These are phyloP conservation scores for Rhodophaea formosa DNA, from an alignment of 2,888 invertebrate species.

Conservation along the genomic window DNA sequence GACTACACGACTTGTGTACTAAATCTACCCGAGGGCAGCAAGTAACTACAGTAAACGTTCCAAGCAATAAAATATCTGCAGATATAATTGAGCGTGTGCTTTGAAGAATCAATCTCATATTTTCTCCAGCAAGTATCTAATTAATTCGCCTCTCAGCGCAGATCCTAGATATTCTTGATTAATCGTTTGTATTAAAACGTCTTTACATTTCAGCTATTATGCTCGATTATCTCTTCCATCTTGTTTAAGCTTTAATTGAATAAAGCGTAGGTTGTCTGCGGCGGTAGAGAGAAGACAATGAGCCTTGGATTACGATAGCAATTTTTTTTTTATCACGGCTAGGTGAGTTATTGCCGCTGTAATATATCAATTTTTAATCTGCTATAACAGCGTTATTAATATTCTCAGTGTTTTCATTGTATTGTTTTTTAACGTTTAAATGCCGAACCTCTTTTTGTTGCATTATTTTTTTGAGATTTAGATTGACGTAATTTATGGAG, in stretches of 20 bases:
- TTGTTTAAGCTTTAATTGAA: conserved; percentile 44
- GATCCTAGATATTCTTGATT: conserved; percentile 23
- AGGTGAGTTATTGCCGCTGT: background rate
- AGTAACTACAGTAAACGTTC: background rate
- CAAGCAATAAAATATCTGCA: background rate
- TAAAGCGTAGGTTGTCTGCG: conserved; percentile 34
- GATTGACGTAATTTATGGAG: background rate
- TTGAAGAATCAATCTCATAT: conserved; percentile 4
- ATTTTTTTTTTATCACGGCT: background rate
- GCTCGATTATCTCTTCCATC: conserved; percentile 39
- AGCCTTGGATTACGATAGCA: background rate
- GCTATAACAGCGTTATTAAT: background rate
- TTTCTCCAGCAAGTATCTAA: conserved; percentile 4
- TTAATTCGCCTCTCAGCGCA: conserved; percentile 2
- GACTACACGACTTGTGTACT: too few relatives aligned
- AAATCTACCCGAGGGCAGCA: background rate
- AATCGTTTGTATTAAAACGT: conserved; percentile 38
- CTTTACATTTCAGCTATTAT: conserved; percentile 39
- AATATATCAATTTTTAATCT: background rate
- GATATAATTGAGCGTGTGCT: background rate
- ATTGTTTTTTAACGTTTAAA: background rate
- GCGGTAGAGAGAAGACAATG: background rate
- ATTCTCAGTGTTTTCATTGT: background rate
- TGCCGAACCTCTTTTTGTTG: background rate
- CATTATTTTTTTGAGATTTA: background rate